Percentiles rank a stretch among this genome's conserved stretches.
These are phyloP conservation scores for Heterocephalus glaber DNA, from an alignment of 2,113 vertebrate genomes.

Conservation along the genomic window DNA sequence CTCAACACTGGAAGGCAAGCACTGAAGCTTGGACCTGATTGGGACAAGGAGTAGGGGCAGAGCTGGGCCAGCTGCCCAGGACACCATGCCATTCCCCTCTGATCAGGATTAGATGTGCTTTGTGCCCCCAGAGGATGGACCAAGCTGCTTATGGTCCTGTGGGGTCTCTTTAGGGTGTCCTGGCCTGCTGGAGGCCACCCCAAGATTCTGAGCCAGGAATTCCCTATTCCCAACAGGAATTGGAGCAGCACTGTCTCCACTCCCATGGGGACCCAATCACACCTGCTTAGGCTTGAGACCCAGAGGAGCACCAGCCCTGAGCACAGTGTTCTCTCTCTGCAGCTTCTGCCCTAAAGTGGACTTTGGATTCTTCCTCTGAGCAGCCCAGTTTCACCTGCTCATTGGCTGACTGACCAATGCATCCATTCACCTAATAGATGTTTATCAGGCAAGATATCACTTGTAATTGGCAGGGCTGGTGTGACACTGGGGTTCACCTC, in stretches of 20 bases:
- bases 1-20: not conserved
- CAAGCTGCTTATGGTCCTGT: not conserved
- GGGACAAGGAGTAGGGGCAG: not conserved
- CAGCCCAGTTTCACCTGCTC: not conserved
- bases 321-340: not conserved
- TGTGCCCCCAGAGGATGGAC: not conserved
- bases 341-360: not conserved
- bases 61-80: not conserved
- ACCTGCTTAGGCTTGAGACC: not conserved
- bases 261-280: not conserved
- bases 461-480: not conserved
- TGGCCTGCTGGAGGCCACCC: not conserved
- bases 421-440: not conserved
- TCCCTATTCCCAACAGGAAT: not conserved
- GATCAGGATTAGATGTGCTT: not conserved
- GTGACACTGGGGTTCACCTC: not conserved
- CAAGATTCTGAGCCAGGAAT: not conserved
- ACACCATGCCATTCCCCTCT: not conserved
- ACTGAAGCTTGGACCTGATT: not conserved
- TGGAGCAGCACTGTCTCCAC: not conserved
- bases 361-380: not conserved
- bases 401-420: not conserved
- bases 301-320: not conserved
- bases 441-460: not conserved
- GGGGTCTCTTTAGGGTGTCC: not conserved